Evolutionary conservation across 2,888 invertebrate genomes (phyloP), one percentile per base, ranked within the genome.

Genomic region (Archaeoteleia sp.): DNA sequence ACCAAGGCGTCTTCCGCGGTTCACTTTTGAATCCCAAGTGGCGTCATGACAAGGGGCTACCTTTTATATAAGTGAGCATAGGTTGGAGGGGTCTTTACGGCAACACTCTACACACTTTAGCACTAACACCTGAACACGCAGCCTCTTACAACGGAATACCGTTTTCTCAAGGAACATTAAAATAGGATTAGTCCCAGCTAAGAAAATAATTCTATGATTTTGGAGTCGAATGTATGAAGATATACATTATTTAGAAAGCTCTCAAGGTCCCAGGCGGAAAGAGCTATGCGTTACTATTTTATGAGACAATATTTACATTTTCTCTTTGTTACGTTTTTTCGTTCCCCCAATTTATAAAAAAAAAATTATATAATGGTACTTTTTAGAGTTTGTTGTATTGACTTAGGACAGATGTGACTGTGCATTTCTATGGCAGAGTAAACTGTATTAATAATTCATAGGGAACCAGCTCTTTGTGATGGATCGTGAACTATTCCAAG

Each of bases 51-150:
- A 65, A 65, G 48, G 55, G 42, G 58, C 54, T 40, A 10, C 53
- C 66, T 60, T 67, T 67, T 67, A 67, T 67, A 67, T 49, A 39
- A 43, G 27, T 9, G 35, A 23, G 43, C 43, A 43, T 30, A 34
- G 7, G 27, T 30, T 67, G 66, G 60, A 55, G 66, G 66, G 66
- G 66, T 43, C 32, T 57, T 17, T 46, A 8, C 46, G 48, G 37
- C 8, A 29, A 45, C 30, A 3, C 9, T 9, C 32, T 17, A 17
- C 30, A 23, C 25, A 35, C 43, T 30, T 25, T 37, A 43, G 27
- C 37, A 37, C 43, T 57, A 42, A 63, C 55, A 63, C 63, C 51
- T 57, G 57, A 30, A 63, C 46, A 35, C 40, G 20, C 65, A 46
- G 58, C 53, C 45, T 51, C 34, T 48, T 23, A 20, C 3, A 20